Evolutionary conservation across 2,797 vertebrate genomes (phyloP), one percentile per base, ranked within the genome.

Genomic region (Sebastes ruberrimus): DNA sequence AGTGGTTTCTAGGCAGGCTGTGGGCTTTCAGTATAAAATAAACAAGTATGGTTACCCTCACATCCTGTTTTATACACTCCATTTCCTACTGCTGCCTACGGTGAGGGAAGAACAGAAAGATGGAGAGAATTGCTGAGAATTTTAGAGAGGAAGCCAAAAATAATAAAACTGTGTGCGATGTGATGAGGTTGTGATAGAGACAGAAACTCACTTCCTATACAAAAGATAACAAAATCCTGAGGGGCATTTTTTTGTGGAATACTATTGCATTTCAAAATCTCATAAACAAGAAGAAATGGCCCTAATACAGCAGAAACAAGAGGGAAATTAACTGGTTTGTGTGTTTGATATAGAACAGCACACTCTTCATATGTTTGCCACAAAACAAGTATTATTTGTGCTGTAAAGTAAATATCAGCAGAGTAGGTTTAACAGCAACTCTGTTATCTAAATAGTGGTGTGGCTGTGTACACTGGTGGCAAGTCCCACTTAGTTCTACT

Each of bases 21-120:
- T 56, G 63, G 87, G 82, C 78, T 71, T 64, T 5, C 8, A 14
- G 61, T 59, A 49, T 59, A 88, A 81, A 89, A 80, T 28, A 84
- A 78, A 91, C 78, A 83, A 82, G 67, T 85, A 87, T 88, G 90
- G 89, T 83, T 72, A 74, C 52, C 62, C 82, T 91, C 91, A 85
- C 87, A 86, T 90, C 84, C 81, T 89, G 89, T 89, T 88, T 87
- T 70, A 66, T 76, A 88, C 82, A 84, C 76, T 86, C 79, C 86
- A 90, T 86, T 91, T 92, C 82, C 82, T 90, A 42, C 76, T 18
- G 27, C 59, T 66, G 89, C 80, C 89, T 74, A 33, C 25, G 71
- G 86, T 81, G 68, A 81, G 61, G 83, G 32, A 78, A 71, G 67
- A 75, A 70, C 33, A 22, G 28, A 18, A 64, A 76, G 28, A 83